These are phyloP conservation scores for Anolis sagrei DNA, from an alignment of 2,113 vertebrate genomes.

Conservation along the genomic window DNA sequence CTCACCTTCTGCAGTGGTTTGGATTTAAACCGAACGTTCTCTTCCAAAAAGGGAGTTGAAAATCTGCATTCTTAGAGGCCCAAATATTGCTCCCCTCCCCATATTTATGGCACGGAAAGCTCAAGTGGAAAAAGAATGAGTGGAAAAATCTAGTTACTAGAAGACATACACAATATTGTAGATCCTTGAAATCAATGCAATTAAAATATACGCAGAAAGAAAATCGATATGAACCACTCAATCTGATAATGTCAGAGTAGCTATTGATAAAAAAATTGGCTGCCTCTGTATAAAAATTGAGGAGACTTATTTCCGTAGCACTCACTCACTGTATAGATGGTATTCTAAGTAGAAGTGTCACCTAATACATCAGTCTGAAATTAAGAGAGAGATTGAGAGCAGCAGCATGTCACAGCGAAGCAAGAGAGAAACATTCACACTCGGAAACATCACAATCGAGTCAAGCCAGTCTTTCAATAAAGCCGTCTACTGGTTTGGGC, in stretches of 20 bases:
- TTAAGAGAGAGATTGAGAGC: background rate
- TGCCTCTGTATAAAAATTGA: background rate
- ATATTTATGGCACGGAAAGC: background rate
- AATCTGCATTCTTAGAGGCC: background rate
- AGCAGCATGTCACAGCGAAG: background rate
- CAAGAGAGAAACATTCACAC: background rate
- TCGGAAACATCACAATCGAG: background rate
- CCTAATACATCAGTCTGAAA: constrained; percentile 12
- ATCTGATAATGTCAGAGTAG: constrained; percentile 3
- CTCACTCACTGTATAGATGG: background rate
- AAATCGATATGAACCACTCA: background rate
- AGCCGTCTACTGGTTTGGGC: background rate
- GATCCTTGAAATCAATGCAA: constrained; percentile 16
- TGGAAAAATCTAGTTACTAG: background rate
- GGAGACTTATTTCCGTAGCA: background rate
- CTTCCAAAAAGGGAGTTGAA: background rate
- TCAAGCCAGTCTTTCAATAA: background rate
- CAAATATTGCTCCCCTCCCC: background rate
- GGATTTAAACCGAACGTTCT: background rate
- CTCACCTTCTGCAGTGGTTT: background rate
- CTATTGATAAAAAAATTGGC: background rate
- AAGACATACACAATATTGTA: background rate
- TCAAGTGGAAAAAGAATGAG: background rate
- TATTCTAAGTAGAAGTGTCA: constrained; percentile 10
- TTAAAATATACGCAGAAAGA: constrained; percentile 10